Base-by-base conservation (phyloP, 2,797 vertebrate species). In the Cynodonichthys magdalenae region DNA sequence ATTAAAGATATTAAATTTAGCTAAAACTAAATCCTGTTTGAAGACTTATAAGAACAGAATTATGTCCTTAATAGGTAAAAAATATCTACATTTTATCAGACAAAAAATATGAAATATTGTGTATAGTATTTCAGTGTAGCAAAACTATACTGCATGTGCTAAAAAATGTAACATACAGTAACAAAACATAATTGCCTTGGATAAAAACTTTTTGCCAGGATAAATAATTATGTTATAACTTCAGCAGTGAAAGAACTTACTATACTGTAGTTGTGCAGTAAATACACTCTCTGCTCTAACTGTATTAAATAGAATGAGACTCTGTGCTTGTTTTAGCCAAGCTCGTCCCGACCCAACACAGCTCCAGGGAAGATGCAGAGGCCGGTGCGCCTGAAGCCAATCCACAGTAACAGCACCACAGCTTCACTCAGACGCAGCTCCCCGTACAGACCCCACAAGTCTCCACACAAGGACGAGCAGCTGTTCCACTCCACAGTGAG, bases 321-420 rank as follows among this genome's bases (percentile, higher is more conserved):
- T 53, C 34, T 54, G 1, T 63, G 52, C 58, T 14, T 59, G 41
- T 67, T 68, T 80, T 74, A 94, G 97, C 79, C 85, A n/a, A 75
- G 87, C 41, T 94, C 89, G 0, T 91, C 94, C 50, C 86, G 93
- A 31, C 96, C 96, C 39, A 95, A 90, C 64, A 96, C 95, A 0
- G 96, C 95, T 46, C 96, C 96, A 0, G 96, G 94, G 69, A 94
- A 93, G 31, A 81, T 86, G 79, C 96, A 95, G 71, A 92, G 90
- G 42, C 95, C 92, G 0, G 76, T 89, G 62, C 92, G 89, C 24
- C 92, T 97, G 46, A 94, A 93, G 71, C 96, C 95, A 0, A 91
- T 96, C 51, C 85, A 60, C 11, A 75, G 81, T 14, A 80, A 75
- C 83, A 79, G 84, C 82, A 85, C 84, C 17, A 65, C 68, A 0